phyloP scores from a whole-genome alignment of 2,888 invertebrate species.

The Cantharis lateralis region DNA sequence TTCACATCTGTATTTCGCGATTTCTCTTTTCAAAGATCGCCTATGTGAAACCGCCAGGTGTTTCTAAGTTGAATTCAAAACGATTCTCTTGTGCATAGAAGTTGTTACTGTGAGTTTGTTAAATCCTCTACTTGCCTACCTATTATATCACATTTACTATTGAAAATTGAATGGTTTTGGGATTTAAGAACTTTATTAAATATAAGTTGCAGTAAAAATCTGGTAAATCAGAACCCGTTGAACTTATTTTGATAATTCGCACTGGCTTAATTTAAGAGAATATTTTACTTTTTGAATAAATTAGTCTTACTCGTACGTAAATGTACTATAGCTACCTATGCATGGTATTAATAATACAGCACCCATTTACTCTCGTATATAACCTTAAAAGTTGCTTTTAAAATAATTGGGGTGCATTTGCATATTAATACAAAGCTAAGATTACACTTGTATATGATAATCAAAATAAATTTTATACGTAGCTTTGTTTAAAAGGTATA shows the following conservation, averaged over 20 bases:
- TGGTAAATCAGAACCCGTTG: neutral
- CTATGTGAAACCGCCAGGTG: slow-evolving; percentile 35
- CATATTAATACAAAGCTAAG: slow-evolving; percentile 3
- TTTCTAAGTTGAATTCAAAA: slow-evolving; percentile 32
- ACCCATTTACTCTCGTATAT: neutral
- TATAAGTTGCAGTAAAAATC: neutral
- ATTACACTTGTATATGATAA: neutral
- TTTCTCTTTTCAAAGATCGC: slow-evolving; percentile 25
- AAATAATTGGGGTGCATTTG: neutral
- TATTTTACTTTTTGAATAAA: neutral
- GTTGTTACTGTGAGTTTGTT: neutral
- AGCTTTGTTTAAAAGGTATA: neutral
- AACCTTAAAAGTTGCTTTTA: neutral
- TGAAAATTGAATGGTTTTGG: neutral
- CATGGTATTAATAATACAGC: neutral
- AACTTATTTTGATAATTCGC: neutral
- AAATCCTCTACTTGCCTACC: neutral
- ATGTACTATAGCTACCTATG: neutral
- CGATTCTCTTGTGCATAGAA: slow-evolving; percentile 11
- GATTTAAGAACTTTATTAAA: neutral
- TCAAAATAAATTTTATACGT: neutral
- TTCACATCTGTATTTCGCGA: slow-evolving; percentile 21
- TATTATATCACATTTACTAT: neutral
- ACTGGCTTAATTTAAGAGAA: neutral
- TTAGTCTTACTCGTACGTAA: neutral